Percentiles rank a stretch among this genome's conserved stretches.
Evolutionary conservation across 1,140 invertebrate species (phyloP).

Genomic region (Pinna nobilis): DNA sequence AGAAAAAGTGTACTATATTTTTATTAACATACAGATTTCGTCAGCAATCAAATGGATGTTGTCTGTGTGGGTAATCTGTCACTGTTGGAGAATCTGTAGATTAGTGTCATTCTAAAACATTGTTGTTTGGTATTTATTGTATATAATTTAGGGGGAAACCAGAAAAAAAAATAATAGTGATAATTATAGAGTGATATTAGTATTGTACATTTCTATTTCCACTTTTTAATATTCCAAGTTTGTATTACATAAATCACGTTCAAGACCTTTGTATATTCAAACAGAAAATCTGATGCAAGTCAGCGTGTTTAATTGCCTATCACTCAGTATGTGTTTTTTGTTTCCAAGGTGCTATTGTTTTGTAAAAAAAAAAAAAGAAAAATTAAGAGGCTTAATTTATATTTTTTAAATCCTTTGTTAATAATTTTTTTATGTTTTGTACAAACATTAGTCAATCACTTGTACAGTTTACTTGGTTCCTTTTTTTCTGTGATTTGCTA

Average conservation of each 20-base stretch:
- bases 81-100: constrained; percentile 24
- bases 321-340: no score
- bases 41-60: constrained; percentile 31
- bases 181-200: no score
- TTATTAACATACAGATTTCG: constrained; percentile 21
- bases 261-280: no score
- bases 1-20: no score
- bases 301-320: no score
- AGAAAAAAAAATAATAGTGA: no score
- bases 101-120: not conserved
- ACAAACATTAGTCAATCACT: no score
- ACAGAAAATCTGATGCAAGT: no score
- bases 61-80: constrained; percentile 10
- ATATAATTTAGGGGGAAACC: no score
- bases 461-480: not conserved
- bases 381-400: constrained; percentile 41
- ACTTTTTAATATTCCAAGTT: no score
- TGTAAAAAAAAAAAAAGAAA: constrained; percentile 33
- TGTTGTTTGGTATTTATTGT: constrained; percentile 7
- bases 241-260: no score
- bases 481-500: not conserved
- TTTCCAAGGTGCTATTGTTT: constrained; percentile 42
- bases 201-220: no score
- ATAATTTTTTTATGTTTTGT: constrained; percentile 18
- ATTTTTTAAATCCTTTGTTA: constrained; percentile 42